Evolutionary conservation across 2,797 vertebrate genomes (phyloP).

Genomic region (Lerista edwardsae): DNA sequence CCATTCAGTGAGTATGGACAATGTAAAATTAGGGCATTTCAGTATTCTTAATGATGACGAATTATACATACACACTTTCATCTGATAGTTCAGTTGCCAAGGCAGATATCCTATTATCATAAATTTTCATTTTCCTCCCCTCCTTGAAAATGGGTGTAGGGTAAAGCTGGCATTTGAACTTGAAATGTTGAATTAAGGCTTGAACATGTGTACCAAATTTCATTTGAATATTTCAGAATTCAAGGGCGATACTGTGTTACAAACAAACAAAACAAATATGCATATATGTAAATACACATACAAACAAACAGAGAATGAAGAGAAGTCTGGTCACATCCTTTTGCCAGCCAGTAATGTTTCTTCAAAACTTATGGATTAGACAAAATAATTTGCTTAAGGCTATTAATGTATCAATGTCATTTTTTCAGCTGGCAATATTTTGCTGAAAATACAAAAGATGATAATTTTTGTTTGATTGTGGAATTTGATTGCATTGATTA

Average conservation of each 20-base stretch:
- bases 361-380: neutral
- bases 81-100: no score
- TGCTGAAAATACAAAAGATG: neutral
- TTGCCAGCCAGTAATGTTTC: neutral
- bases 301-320: neutral
- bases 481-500: neutral
- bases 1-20: neutral
- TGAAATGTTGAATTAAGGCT: neutral
- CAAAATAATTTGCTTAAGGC: neutral
- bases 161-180: neutral
- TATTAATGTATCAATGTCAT: neutral
- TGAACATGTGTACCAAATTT: no score
- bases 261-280: no score
- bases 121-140: constrained; percentile 3
- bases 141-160: neutral
- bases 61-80: no score
- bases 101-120: neutral
- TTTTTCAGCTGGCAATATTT: neutral
- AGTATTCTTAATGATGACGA: neutral
- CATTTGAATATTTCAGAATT: no score
- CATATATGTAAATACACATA: neutral
- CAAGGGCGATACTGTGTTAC: neutral
- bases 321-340: neutral
- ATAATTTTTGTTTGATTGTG: neutral
- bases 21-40: neutral